Percentiles rank a stretch among this genome's conserved stretches.
Evolutionary conservation across 2,797 vertebrate genomes (phyloP).

Genomic region (Bryconaethiops microstoma): DNA sequence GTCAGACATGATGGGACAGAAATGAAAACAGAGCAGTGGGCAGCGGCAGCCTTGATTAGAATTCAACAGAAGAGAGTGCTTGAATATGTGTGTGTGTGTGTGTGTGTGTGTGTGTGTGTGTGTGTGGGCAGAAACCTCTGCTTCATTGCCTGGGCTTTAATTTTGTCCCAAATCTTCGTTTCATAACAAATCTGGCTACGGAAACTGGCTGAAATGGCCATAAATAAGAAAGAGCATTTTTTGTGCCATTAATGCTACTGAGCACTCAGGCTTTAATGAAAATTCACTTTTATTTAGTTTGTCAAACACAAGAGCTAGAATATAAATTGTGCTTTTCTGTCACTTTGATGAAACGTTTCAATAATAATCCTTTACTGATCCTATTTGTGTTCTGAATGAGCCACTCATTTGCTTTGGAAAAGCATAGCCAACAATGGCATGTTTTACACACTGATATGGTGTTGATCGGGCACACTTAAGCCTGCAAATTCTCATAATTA

Average conservation of each 20-base stretch:
- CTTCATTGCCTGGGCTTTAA: constrained; percentile 14
- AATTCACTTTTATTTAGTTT: neutral
- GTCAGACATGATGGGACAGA: constrained; percentile 37
- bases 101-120: too few species aligned
- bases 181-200: constrained; percentile 37
- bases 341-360: neutral
- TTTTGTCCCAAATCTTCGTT: constrained; percentile 20
- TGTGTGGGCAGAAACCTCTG: constrained; percentile 24
- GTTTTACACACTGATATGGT: too few species aligned
- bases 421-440: too few species aligned
- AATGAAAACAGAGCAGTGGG: constrained; percentile 33
- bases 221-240: neutral
- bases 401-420: too few species aligned
- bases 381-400: too few species aligned
- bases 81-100: constrained; percentile 5
- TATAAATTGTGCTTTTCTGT: too few species aligned
- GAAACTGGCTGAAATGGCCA: neutral
- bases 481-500: too few species aligned
- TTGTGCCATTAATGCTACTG: neutral
- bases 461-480: too few species aligned
- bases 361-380: too few species aligned
- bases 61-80: constrained; percentile 22
- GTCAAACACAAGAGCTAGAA: neutral
- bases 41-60: constrained; percentile 37
- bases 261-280: neutral